phyloP scores from a whole-genome alignment of 2,888 invertebrate species.

The Heliconius erato region DNA sequence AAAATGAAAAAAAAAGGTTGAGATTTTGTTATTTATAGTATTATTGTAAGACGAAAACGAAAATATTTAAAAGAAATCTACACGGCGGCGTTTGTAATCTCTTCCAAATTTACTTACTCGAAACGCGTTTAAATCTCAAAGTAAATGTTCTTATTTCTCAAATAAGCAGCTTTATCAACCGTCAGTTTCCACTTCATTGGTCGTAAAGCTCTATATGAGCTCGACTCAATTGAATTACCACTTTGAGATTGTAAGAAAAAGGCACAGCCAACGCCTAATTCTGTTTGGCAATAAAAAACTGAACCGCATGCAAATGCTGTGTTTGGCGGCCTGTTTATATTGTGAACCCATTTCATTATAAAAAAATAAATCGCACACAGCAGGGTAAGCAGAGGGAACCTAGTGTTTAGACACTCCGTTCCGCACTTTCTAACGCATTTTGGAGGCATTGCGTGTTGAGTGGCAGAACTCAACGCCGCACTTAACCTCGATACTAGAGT shows the following conservation, averaged over 20 bases:
- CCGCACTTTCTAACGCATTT: too few relatives aligned
- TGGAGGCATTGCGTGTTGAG: too few relatives aligned
- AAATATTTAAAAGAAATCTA: neutral
- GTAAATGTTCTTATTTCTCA: slow-evolving; percentile 41
- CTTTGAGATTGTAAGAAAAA: slow-evolving; percentile 64
- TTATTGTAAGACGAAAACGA: neutral
- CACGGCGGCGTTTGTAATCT: neutral
- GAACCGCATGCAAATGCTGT: slow-evolving; percentile 18
- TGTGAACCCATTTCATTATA: neutral
- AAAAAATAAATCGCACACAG: too few relatives aligned
- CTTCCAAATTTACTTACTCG: slow-evolving; percentile 11
- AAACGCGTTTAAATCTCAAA: slow-evolving; percentile 22
- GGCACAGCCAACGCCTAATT: slow-evolving; percentile 71
- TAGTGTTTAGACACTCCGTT: too few relatives aligned
- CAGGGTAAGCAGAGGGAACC: too few relatives aligned
- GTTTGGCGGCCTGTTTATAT: slow-evolving; percentile 4
- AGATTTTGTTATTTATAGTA: neutral
- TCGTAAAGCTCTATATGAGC: slow-evolving; percentile 61
- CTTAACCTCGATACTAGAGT: too few relatives aligned
- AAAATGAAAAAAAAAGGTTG: too few relatives aligned
- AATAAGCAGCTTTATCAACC: slow-evolving; percentile 43
- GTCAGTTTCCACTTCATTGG: slow-evolving; percentile 59
- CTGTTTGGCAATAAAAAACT: slow-evolving; percentile 58
- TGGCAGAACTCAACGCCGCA: too few relatives aligned
- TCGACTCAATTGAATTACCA: slow-evolving; percentile 69